These are phyloP conservation scores for Lithodes maja DNA, from an alignment of 2,888 invertebrate genomes.

Conservation along the genomic window DNA sequence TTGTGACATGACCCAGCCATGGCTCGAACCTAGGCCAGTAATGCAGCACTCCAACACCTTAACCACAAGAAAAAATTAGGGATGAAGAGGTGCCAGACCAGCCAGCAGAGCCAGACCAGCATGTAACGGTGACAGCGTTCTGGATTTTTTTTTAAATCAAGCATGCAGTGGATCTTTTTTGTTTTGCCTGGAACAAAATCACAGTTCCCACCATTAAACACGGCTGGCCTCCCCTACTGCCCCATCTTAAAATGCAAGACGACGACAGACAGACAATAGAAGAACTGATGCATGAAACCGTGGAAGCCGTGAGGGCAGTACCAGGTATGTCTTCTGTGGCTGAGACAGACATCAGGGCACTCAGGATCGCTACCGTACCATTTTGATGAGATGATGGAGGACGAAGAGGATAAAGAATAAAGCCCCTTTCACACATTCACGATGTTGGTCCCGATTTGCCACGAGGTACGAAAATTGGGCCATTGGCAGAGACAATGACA, in stretches of 20 bases:
- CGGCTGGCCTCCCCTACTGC: slow-evolving; percentile 8
- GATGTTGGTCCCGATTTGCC: no score
- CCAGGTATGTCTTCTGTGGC: neutral
- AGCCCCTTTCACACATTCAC: no score
- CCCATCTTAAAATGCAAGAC: neutral
- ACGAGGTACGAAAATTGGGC: no score
- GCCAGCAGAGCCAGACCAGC: neutral
- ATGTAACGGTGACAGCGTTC: neutral
- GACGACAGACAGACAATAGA: neutral
- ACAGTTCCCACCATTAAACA: neutral
- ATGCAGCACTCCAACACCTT: no score
- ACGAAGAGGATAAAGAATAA: no score
- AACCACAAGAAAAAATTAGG: neutral
- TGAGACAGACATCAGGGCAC: neutral
- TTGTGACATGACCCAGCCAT: no score
- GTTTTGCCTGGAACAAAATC: slow-evolving; percentile 9
- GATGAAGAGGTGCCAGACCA: neutral
- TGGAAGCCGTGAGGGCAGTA: slow-evolving; percentile 7
- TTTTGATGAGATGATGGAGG: no score
- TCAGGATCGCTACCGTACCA: no score
- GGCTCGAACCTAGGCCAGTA: no score
- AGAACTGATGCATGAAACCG: neutral
- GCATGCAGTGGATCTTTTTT: slow-evolving; percentile 20
- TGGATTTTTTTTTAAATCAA: slow-evolving; percentile 5
- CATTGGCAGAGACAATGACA: no score